These are phyloP conservation scores for Ooceraea biroi DNA, from an alignment of 1,140 invertebrate genomes.

Conservation along the genomic window DNA sequence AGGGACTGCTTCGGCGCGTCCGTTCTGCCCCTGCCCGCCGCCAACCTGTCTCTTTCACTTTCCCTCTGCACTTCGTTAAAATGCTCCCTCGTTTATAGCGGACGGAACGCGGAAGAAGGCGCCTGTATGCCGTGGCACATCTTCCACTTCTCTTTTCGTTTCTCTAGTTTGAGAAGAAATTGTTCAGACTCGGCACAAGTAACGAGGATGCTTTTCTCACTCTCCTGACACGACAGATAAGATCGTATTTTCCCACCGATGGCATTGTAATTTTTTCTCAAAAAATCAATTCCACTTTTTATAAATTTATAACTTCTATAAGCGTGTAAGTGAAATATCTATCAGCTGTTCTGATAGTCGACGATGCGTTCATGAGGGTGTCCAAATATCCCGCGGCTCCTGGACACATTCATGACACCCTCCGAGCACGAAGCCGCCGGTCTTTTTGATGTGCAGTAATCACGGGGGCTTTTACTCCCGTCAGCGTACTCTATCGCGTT, in stretches of 20 bases:
- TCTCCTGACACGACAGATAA: background rate
- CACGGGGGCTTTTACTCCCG: constrained; percentile 2
- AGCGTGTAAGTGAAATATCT: background rate
- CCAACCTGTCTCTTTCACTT: constrained; percentile 43
- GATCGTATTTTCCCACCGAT: background rate
- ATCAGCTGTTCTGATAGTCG: background rate
- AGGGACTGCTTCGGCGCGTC: constrained; percentile 61
- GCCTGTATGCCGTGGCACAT: background rate
- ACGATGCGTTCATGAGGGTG: constrained; percentile 4
- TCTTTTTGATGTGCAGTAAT: constrained; percentile 36
- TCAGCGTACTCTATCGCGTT: background rate
- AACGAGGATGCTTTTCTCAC: background rate
- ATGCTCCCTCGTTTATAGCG: constrained; percentile 19
- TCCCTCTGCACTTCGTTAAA: constrained; percentile 65
- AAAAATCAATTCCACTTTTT: background rate
- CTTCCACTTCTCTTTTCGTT: background rate
- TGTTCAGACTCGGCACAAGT: background rate
- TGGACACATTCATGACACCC: background rate
- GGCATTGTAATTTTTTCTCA: too few species aligned
- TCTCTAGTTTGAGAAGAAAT: background rate
- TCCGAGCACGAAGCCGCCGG: background rate
- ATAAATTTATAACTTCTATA: background rate
- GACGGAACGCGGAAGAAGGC: constrained; percentile 13
- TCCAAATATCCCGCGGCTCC: constrained; percentile 6
- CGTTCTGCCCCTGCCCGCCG: constrained; percentile 17